Base-by-base conservation (phyloP, 2,113 vertebrate genomes). In the Pungitius pungitius region DNA sequence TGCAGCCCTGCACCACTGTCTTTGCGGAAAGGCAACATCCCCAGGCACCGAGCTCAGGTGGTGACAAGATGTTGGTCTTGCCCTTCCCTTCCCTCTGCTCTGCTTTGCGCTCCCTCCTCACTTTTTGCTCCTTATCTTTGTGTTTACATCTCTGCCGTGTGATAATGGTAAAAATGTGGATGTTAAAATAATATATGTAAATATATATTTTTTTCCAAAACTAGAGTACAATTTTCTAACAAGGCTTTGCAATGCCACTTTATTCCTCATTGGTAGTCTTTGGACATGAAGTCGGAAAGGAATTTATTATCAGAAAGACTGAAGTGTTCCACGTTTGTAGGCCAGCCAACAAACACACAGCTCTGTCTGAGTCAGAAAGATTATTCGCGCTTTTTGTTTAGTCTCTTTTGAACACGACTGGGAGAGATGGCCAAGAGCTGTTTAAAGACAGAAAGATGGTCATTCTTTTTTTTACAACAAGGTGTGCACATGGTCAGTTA, bases 1-100 rank as follows among this genome's bases (percentile, higher is more conserved):
- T 63, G 30, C 52, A 30, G 74, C 40, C 78, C 70, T 78, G 77
- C 87, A 35, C 77, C 69, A 49, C 66, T 84, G 54, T 43, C 82
- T 54, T 91, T 85, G 85, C 78, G 65, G 88, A 88, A 89, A 90
- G 75, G 79, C 87, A 85, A 87, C 73, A 83, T 89, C 87, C 77
- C 54, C 18, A 3, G 84, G 84, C 69, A 66, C 55, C 70, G 20
- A 70, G 49, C 76, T 89, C 91, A 91, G 89, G 89, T 92, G 92
- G 85, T 84, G 69, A 83, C 84, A 91, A 90, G 80, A 90, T 91
- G 87, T 87, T 85, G 76, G 77, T 52, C 67, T 68, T 83, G 30
- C 61, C 65, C 76, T 77, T 78, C 70, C 68, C 54, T 63, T 56
- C 37, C 47, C 40, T 68, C 52, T 58, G 17, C 43, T 63, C 30